Evolutionary conservation across 2,888 invertebrate species (phyloP).

Genomic region (Macrosoma leucophasiata): DNA sequence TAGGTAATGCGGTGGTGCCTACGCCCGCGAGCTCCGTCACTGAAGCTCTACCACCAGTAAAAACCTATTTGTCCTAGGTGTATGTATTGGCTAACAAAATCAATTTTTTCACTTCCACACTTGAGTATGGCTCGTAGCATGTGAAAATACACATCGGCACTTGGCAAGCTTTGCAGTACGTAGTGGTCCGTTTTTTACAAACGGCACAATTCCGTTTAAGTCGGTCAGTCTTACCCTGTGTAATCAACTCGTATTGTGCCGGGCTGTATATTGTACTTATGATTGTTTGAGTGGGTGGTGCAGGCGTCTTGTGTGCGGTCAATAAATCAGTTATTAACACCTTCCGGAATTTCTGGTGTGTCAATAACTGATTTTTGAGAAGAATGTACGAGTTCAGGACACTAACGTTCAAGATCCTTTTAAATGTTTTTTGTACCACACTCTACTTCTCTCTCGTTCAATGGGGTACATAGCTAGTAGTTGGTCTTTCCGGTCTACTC

Average conservation of each 20-base stretch:
- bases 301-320: neutral
- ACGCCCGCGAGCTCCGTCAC: too few relatives aligned
- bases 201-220: constrained; percentile 7
- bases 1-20: too few relatives aligned
- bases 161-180: constrained; percentile 13
- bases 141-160: constrained; percentile 14
- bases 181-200: constrained; percentile 13
- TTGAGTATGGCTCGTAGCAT: constrained; percentile 11
- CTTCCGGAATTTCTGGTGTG: constrained; percentile 7
- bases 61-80: too few relatives aligned
- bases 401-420: constrained; percentile 19
- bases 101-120: too few relatives aligned
- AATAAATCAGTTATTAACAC: constrained; percentile 4
- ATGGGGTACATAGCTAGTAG: constrained; percentile 21
- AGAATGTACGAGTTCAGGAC: constrained; percentile 18
- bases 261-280: neutral
- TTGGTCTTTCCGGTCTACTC: constrained; percentile 16
- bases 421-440: constrained; percentile 28
- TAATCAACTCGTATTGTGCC: constrained; percentile 3
- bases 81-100: too few relatives aligned
- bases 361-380: neutral
- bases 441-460: constrained; percentile 9
- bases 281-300: constrained; percentile 1
- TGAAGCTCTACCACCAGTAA: too few relatives aligned
- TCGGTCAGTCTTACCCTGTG: constrained; percentile 1